A percentile compares a stretch with the other conserved stretches of the same genome.
Evolutionary conservation across 1,140 invertebrate species (phyloP).

Genomic region (Teleogryllus occipitalis): DNA sequence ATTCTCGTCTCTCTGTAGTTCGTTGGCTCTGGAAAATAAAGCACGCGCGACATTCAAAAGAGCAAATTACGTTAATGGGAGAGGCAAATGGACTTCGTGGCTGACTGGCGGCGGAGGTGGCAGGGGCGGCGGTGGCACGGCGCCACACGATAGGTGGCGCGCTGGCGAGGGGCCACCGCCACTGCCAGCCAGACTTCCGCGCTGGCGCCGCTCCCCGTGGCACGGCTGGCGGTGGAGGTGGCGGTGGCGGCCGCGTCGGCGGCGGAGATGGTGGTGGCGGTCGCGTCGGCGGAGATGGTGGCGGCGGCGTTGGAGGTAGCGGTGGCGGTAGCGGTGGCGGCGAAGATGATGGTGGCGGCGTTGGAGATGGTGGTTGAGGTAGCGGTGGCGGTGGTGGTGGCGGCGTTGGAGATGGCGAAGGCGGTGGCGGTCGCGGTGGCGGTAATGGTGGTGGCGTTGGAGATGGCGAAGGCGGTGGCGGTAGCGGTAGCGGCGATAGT

Average conservation of each 20-base stretch:
- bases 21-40: neutral
- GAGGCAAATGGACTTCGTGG: neutral
- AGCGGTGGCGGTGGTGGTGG: neutral
- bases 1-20: no score
- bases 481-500: no score
- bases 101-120: neutral
- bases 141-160: neutral
- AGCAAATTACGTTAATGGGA: neutral
- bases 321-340: neutral
- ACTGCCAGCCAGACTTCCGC: neutral
- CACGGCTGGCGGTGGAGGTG: neutral
- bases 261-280: neutral
- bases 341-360: no score
- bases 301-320: neutral
- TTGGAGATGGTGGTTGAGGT: neutral
- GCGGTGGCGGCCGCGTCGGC: neutral
- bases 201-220: slow-evolving; percentile 7
- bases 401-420: neutral
- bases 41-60: neutral
- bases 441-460: neutral
- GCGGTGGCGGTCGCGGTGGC: neutral
- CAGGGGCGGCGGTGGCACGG: neutral
- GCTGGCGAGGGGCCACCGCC: neutral
- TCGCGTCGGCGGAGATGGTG: neutral
- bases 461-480: no score